A percentile compares a stretch with the other conserved stretches of the same genome.
These are phyloP conservation scores for Bufo bufo DNA, from an alignment of 2,113 vertebrate species.

Conservation along the genomic window DNA sequence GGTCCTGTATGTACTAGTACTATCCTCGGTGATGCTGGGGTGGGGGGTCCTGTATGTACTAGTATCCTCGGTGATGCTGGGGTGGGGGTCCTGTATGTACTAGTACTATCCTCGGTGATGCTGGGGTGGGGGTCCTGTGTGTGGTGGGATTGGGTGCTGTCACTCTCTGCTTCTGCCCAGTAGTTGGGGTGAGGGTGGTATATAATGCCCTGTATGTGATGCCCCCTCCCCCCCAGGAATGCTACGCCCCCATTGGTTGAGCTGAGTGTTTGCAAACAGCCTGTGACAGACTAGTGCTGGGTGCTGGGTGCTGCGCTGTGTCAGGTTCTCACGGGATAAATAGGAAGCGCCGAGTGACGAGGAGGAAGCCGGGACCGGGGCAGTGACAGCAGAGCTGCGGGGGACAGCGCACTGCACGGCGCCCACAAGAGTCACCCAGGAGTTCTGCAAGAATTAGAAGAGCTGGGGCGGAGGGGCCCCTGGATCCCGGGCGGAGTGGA, in stretches of 20 bases:
- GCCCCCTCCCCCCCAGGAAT: not conserved
- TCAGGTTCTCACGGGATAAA: constrained; percentile 10
- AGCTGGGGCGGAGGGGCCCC: not conserved
- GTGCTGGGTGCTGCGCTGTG: not conserved
- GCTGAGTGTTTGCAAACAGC: constrained; percentile 21
- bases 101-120: not conserved
- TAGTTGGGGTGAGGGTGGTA: not conserved
- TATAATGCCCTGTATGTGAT: not conserved
- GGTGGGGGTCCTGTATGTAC: not conserved
- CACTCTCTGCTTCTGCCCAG: not conserved
- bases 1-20: not conserved
- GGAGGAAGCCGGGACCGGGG: not conserved
- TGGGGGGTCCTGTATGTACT: not conserved
- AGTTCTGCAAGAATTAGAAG: no score
- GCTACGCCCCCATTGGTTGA: constrained; percentile 26
- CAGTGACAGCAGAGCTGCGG: constrained; percentile 16
- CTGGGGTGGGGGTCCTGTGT: not conserved
- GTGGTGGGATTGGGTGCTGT: not conserved
- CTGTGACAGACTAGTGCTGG: constrained; percentile 10
- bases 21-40: not conserved
- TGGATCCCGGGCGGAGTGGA: not conserved
- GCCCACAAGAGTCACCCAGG: no score
- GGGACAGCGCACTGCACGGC: not conserved
- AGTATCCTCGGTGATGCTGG: not conserved
- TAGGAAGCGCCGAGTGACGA: constrained; percentile 9